Evolutionary conservation across 1,140 invertebrate genomes (phyloP).

Genomic region (Leptopilina boulardi): DNA sequence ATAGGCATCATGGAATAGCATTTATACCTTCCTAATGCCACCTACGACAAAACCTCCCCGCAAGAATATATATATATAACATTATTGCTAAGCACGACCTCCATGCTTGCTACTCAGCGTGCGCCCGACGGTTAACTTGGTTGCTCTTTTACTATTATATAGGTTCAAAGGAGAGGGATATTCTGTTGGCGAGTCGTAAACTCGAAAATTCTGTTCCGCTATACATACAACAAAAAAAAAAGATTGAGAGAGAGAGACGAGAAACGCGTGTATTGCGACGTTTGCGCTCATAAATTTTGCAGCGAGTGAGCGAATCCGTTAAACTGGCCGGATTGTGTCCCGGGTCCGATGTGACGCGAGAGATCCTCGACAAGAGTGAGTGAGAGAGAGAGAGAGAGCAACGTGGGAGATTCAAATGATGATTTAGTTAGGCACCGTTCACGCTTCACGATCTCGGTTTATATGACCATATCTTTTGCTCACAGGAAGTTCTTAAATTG

Average conservation of each 20-base stretch:
- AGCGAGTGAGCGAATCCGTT: constrained; percentile 25
- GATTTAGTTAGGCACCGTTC: constrained; percentile 32
- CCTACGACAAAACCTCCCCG: constrained; percentile 52
- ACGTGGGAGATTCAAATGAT: constrained; percentile 32
- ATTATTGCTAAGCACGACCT: constrained; percentile 54
- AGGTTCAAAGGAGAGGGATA: constrained; percentile 53
- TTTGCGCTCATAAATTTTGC: constrained; percentile 31
- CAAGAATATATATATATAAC: constrained; percentile 53
- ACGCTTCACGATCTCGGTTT: constrained; percentile 26
- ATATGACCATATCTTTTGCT: constrained; percentile 23
- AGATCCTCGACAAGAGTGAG: constrained; percentile 7
- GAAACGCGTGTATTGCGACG: constrained; percentile 18
- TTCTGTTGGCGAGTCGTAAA: constrained; percentile 61
- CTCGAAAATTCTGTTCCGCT: constrained; percentile 58
- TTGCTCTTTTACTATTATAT: constrained; percentile 60
- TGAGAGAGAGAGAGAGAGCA: too few species aligned
- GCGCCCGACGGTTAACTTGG: constrained; percentile 50
- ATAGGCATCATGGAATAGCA: constrained; percentile 55
- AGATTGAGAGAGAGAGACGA: not conserved
- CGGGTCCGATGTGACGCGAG: constrained; percentile 23
- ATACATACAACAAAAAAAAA: not conserved
- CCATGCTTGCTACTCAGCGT: constrained; percentile 46
- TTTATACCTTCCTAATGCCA: constrained; percentile 41
- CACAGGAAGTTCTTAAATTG: constrained; percentile 17
- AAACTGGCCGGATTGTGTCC: constrained; percentile 10